phyloP scores from a whole-genome alignment of 2,888 invertebrate genomes.

The Volucella inflata region DNA sequence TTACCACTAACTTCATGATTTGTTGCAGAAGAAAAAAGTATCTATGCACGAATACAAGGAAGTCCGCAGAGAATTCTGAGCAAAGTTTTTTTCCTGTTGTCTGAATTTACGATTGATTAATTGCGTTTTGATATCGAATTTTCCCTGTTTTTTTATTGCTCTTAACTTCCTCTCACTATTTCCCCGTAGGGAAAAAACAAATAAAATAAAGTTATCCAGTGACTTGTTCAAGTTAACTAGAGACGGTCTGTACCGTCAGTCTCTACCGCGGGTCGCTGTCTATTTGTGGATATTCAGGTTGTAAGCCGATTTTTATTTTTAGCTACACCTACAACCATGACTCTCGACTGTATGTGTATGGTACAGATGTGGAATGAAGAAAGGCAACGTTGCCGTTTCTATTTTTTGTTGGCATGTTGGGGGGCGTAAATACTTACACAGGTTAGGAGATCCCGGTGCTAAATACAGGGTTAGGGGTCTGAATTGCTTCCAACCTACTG shows the following conservation, averaged over 20 bases:
- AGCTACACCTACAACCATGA: conserved; percentile 5
- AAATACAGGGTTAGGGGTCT: too few species aligned
- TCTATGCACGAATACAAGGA: neutral
- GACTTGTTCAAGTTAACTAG: conserved; percentile 5
- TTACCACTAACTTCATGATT: conserved; percentile 31
- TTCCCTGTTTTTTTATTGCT: neutral
- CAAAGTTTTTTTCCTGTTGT: conserved; percentile 2
- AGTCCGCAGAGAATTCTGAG: neutral
- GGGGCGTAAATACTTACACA: too few species aligned
- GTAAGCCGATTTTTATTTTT: conserved; percentile 34
- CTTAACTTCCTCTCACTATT: neutral
- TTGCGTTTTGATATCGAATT: conserved; percentile 25
- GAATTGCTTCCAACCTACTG: too few species aligned
- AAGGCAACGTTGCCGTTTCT: too few species aligned
- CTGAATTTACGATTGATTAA: conserved; percentile 41
- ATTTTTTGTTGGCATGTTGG: too few species aligned
- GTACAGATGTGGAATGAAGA: conserved; percentile 29
- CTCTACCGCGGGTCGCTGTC: conserved; percentile 3
- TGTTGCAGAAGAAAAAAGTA: conserved; percentile 12
- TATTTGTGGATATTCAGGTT: conserved; percentile 8
- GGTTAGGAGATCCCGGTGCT: too few species aligned
- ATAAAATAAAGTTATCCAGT: neutral
- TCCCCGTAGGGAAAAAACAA: conserved; percentile 3
- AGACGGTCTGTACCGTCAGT: conserved; percentile 16
- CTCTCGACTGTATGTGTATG: conserved; percentile 21